phyloP scores from a whole-genome alignment of 2,888 invertebrate genomes.

The Lasioglossum figueresi region DNA sequence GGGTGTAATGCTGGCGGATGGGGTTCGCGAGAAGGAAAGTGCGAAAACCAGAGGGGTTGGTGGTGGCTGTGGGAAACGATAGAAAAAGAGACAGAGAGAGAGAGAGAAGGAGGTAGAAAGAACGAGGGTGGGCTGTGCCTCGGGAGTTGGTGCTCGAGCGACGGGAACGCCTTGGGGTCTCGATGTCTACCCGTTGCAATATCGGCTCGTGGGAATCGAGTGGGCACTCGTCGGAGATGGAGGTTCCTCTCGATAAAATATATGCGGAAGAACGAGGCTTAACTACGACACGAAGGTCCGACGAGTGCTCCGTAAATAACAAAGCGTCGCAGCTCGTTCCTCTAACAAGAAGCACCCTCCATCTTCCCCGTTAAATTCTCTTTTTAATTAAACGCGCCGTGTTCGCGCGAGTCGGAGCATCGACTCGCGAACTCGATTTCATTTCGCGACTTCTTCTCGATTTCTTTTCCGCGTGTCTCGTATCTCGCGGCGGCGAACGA shows the following conservation, averaged over 20 bases:
- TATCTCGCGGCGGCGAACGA: not conserved
- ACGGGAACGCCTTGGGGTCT: slow-evolving; percentile 33
- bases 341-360: slow-evolving; percentile 6
- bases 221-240: slow-evolving; percentile 42
- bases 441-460: not conserved
- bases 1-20: not conserved
- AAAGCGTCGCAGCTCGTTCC: slow-evolving; percentile 2
- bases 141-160: not conserved
- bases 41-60: not conserved
- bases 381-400: slow-evolving; percentile 19
- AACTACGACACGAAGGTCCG: slow-evolving; percentile 27
- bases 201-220: slow-evolving; percentile 48
- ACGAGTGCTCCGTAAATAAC: slow-evolving; percentile 43
- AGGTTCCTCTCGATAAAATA: slow-evolving; percentile 50
- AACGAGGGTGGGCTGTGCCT: not conserved
- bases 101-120: not conserved
- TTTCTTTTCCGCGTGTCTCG: not conserved
- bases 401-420: not conserved
- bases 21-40: not conserved
- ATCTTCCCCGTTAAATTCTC: not conserved
- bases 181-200: slow-evolving; percentile 48
- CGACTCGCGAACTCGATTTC: not conserved
- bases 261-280: slow-evolving; percentile 34
- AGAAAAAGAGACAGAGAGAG: not conserved
- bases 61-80: not conserved